A percentile compares a stretch with the other conserved stretches of the same genome.
These are phyloP conservation scores for Odiellus spinosus DNA, from an alignment of 2,888 invertebrate genomes.

Conservation along the genomic window DNA sequence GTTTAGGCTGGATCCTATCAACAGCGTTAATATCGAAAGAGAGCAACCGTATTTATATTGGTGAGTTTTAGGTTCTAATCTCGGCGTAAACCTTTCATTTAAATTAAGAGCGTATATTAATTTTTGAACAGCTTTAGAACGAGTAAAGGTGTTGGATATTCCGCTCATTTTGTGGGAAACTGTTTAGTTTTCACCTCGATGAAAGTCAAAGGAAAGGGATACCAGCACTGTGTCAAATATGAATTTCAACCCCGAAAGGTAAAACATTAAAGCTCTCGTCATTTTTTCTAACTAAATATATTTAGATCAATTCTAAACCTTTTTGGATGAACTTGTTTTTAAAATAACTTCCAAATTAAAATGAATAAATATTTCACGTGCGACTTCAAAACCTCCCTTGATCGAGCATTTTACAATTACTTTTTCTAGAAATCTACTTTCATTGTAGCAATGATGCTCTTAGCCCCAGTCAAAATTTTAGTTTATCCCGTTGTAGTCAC, in stretches of 20 bases:
- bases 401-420: no score
- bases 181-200: constrained; percentile 95
- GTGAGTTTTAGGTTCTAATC: constrained; percentile 47
- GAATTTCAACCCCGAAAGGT: constrained; percentile 96
- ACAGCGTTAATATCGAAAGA: constrained; percentile 94
- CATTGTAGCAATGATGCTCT: no score
- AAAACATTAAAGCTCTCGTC: no score
- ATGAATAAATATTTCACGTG: no score
- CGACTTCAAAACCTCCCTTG: no score
- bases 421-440: no score
- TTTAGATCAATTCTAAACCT: no score
- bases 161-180: constrained; percentile 97
- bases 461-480: no score
- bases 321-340: no score
- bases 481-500: no score
- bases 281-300: no score
- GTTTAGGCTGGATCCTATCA: constrained; percentile 96
- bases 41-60: constrained; percentile 98
- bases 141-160: constrained; percentile 93
- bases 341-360: no score
- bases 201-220: constrained; percentile 97
- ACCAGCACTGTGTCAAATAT: constrained; percentile 98
- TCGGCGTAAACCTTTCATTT: neutral
- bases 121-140: constrained; percentile 73
- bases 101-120: neutral